Evolutionary conservation across 2,888 invertebrate genomes (phyloP), one percentile per base, ranked within the genome.

Genomic region (Lasioglossum calceatum): DNA sequence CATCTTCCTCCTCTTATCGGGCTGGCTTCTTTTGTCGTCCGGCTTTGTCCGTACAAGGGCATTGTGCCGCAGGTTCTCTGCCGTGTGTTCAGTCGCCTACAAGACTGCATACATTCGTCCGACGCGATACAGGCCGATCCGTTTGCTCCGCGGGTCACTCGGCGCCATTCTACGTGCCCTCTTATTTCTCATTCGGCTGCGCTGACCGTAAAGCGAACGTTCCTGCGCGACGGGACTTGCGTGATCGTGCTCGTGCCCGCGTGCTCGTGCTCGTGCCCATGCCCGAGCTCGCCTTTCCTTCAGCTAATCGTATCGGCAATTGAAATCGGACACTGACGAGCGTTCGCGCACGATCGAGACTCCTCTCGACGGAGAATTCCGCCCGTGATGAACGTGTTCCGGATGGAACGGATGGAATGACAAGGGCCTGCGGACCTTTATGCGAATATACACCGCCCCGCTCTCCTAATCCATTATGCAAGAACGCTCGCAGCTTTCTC

Each of bases 21-120:
- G 75, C 74, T 67, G 39, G 88, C 84, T 88, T 91, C 92, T 92
- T 67, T 92, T 91, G 92, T 92, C 87, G 85, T 79, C 76, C 74
- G 78, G 88, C 89, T 91, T 91, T 92, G 89, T 92, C 84, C 88
- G 85, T 71, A 58, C 78, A 16, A 73, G 50, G 71, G 81, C 89
- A 92, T 92, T 91, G 91, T 92, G 88, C 84, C 14, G 32, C 54
- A 72, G 76, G 67, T 73, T 71, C 79, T 84, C 77, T 50, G 74
- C 67, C 75, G 81, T 80, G 85, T 83, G 89, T 87, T 84, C 84
- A 84, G 42, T 77, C 84, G 78, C 85, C 80, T 85, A 75, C 79
- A 77, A 36, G 70, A 67, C 70, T 39, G 70, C 70, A 70, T 70
- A 70, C 70, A 70, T 74, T 47, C 77, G 88, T 83, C 80, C 83